Conservation (phyloP, 2,888 invertebrate species). For the Sminthurides aquaticus region DNA sequence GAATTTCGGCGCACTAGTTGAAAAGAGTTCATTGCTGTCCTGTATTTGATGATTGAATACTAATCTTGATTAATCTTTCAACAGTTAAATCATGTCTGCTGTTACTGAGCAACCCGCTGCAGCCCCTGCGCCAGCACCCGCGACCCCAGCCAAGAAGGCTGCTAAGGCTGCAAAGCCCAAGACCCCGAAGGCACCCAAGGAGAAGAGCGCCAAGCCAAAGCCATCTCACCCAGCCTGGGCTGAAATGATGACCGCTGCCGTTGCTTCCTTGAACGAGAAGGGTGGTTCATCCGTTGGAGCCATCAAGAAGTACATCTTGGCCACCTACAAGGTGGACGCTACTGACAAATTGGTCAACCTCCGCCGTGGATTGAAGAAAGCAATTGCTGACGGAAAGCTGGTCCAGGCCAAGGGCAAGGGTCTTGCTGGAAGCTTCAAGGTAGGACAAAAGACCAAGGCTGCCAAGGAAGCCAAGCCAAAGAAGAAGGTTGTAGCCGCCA, state of each 20-base stretch:
- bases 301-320: slow-evolving; percentile 37
- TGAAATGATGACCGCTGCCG: slow-evolving; percentile 30
- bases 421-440: slow-evolving; percentile 31
- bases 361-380: slow-evolving; percentile 28
- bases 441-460: slow-evolving; percentile 11
- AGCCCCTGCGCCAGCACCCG: slow-evolving; percentile 19
- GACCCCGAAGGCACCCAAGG: slow-evolving; percentile 8
- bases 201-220: slow-evolving; percentile 4
- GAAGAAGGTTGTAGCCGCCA: slow-evolving; percentile 15
- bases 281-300: slow-evolving; percentile 34
- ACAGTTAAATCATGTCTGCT: slow-evolving; percentile 18
- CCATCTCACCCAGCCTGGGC: slow-evolving; percentile 32
- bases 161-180: slow-evolving; percentile 3
- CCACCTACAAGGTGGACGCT: slow-evolving; percentile 33
- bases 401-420: slow-evolving; percentile 37
- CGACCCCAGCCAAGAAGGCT: slow-evolving; percentile 1
- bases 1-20: too few relatives aligned
- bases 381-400: slow-evolving; percentile 25
- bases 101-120: slow-evolving; percentile 10
- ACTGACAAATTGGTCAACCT: slow-evolving; percentile 28
- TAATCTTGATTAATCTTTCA: too few relatives aligned
- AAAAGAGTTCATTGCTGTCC: too few relatives aligned
- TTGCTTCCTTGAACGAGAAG: slow-evolving; percentile 33
- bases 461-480: slow-evolving; percentile 22
- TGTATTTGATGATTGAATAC: too few relatives aligned